Percentiles rank a stretch among this genome's conserved stretches.
Conservation (phyloP, 2,888 invertebrate genomes). For the Drosophila mulleri region DNA sequence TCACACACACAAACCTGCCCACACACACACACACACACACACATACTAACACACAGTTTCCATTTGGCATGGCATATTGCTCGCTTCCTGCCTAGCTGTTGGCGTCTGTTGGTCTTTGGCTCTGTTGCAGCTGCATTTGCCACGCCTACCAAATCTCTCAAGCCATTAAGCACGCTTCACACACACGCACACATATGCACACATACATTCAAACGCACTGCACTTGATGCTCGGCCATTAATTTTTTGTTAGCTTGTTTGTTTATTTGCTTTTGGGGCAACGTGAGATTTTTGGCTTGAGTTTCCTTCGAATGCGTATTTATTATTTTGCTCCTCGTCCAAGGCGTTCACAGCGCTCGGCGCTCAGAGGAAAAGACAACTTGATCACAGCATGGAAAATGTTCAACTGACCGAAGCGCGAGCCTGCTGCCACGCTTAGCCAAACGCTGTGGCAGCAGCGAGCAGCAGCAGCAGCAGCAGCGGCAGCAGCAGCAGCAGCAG, state of each 20-base stretch:
- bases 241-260: constrained; percentile 22
- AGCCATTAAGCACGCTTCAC: constrained; percentile 32
- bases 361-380: constrained; percentile 80
- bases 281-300: constrained; percentile 32
- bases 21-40: constrained; percentile 12
- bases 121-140: constrained; percentile 26
- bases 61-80: constrained; percentile 53
- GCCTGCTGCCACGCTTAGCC: constrained; percentile 72
- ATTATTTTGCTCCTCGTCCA: constrained; percentile 71
- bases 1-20: background rate
- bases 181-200: constrained; percentile 14
- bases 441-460: constrained; percentile 19
- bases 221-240: constrained; percentile 64
- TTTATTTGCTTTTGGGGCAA: constrained; percentile 23
- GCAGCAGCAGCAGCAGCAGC: constrained; percentile 2
- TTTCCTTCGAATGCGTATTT: constrained; percentile 45
- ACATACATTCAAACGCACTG: constrained; percentile 52
- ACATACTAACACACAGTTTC: background rate
- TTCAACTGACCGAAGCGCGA: constrained; percentile 76
- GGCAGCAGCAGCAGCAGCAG: constrained; percentile 25
- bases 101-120: constrained; percentile 36
- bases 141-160: constrained; percentile 48
- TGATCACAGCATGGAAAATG: constrained; percentile 80
- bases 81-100: constrained; percentile 37
- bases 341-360: constrained; percentile 78